phyloP scores from a whole-genome alignment of 2,113 vertebrate genomes.

The Emydocephalus ijimae region DNA sequence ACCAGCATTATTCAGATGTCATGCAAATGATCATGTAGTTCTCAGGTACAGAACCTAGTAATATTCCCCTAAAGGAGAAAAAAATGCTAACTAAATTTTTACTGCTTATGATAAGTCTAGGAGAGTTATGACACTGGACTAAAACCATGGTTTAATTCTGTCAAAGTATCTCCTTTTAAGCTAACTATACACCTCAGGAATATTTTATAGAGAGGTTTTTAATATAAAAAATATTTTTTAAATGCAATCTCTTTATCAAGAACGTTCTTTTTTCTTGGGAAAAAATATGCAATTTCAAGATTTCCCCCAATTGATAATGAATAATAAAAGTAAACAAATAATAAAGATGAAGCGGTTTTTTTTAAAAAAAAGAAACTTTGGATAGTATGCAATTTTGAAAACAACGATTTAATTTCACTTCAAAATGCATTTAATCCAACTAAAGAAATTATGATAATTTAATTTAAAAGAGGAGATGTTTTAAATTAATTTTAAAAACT shows the following conservation, averaged over 20 bases:
- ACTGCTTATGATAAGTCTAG: neutral
- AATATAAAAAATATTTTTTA: too few relatives aligned
- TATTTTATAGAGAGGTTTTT: neutral
- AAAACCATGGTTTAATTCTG: neutral
- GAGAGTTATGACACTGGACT: neutral
- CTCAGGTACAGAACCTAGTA: neutral
- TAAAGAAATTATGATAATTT: neutral
- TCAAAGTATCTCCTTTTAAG: neutral
- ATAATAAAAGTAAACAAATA: neutral
- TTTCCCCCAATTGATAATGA: neutral
- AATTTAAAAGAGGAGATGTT: neutral
- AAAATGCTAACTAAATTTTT: neutral
- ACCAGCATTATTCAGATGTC: neutral
- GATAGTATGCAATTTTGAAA: neutral
- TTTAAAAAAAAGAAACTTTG: neutral
- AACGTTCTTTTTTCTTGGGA: neutral
- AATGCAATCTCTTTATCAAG: neutral
- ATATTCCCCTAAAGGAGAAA: neutral
- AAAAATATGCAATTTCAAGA: neutral
- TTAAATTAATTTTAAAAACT: neutral
- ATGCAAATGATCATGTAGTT: neutral
- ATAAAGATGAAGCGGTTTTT: neutral
- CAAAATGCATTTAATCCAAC: neutral
- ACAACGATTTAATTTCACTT: neutral
- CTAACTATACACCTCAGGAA: neutral